Evolutionary conservation across 2,888 invertebrate species (phyloP).

Genomic region (Hetaerina titia): DNA sequence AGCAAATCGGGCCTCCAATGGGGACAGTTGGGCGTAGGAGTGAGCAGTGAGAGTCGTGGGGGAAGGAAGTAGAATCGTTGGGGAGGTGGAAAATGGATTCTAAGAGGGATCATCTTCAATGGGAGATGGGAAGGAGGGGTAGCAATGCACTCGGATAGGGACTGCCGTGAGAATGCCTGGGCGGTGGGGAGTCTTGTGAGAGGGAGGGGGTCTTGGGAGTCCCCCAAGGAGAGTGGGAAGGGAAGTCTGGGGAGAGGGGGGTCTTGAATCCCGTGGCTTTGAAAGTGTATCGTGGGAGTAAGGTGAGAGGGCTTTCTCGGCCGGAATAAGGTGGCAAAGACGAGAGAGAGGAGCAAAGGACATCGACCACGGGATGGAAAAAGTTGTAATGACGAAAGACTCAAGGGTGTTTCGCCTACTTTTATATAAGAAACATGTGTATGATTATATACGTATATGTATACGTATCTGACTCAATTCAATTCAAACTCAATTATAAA

Average conservation of each 20-base stretch:
- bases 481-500: too few species aligned
- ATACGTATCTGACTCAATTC: too few species aligned
- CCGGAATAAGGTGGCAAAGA: too few species aligned
- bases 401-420: background rate
- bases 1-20: background rate
- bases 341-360: too few species aligned
- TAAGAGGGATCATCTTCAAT: too few species aligned
- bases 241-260: background rate
- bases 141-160: too few species aligned
- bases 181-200: too few species aligned
- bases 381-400: conserved; percentile 5
- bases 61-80: background rate
- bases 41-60: background rate
- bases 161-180: too few species aligned
- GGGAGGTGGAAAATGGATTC: too few species aligned
- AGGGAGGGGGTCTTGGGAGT: too few species aligned
- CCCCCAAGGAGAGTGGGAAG: too few species aligned
- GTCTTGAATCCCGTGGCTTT: background rate
- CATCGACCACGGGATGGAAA: background rate
- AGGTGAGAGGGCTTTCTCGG: background rate
- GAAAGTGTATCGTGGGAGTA: background rate
- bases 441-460: too few species aligned
- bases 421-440: background rate
- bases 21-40: background rate
- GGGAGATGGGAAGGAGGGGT: background rate